phyloP scores from a whole-genome alignment of 2,888 invertebrate species.

The Leistus spinibarbis region DNA sequence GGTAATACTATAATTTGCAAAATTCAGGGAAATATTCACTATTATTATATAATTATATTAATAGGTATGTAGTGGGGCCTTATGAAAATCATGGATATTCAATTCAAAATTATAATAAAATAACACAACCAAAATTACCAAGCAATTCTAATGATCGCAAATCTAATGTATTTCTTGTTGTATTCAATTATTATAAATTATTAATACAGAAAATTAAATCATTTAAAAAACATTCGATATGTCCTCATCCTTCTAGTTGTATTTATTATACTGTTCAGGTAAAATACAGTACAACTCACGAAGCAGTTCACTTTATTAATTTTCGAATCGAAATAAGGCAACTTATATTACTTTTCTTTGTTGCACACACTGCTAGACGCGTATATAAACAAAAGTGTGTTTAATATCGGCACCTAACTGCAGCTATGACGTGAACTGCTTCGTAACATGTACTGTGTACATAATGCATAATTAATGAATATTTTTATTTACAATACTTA shows the following conservation, averaged over 20 bases:
- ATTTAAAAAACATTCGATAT: slow-evolving; percentile 58
- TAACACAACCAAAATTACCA: slow-evolving; percentile 43
- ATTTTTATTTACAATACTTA: background rate
- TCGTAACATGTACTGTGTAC: slow-evolving; percentile 42
- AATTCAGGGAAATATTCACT: background rate
- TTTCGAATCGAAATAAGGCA: slow-evolving; percentile 25
- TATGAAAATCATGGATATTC: slow-evolving; percentile 62
- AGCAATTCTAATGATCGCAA: slow-evolving; percentile 24
- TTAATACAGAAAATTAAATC: slow-evolving; percentile 60
- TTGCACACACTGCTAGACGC: no score
- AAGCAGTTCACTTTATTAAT: no score
- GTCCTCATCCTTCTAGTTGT: slow-evolving; percentile 70
- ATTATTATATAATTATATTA: slow-evolving; percentile 1
- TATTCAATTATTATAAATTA: slow-evolving; percentile 56
- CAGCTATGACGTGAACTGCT: no score
- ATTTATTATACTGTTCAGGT: slow-evolving; percentile 63
- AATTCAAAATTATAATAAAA: slow-evolving; percentile 47
- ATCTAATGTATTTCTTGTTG: slow-evolving; percentile 48
- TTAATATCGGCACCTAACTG: no score
- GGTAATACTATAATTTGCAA: background rate
- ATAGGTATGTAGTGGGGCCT: slow-evolving; percentile 66
- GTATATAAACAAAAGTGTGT: no score
- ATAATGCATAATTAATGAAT: background rate
- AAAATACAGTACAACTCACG: slow-evolving; percentile 24
- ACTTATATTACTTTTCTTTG: no score